Conservation (phyloP, 2,113 vertebrate genomes). For the Dipodomys spectabilis region DNA sequence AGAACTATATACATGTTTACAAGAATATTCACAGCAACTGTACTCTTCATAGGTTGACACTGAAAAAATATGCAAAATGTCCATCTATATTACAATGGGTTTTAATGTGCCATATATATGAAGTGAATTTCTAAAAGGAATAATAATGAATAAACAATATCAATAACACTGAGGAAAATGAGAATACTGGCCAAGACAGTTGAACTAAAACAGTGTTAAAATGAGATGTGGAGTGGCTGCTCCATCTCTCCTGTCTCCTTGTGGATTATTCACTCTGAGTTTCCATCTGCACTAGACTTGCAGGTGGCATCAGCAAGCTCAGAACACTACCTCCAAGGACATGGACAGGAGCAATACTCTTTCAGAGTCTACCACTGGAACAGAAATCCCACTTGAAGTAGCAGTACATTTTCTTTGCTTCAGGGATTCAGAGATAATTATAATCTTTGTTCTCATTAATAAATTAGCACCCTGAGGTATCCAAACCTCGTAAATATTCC, state of each 20-base stretch:
- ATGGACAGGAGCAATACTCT: not conserved
- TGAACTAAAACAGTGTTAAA: not conserved
- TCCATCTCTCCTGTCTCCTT: not conserved
- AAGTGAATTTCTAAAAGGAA: slow-evolving; percentile 1
- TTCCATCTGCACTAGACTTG: not conserved
- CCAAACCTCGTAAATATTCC: slow-evolving; percentile 39
- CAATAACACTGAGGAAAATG: not conserved
- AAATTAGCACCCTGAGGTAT: not conserved
- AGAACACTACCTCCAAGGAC: not conserved
- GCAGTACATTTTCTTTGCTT: not conserved
- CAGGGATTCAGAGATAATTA: slow-evolving; percentile 18
- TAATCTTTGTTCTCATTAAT: slow-evolving; percentile 10
- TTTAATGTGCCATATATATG: not conserved
- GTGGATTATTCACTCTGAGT: not conserved
- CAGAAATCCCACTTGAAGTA: not conserved
- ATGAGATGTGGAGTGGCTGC: not conserved
- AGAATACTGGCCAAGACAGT: slow-evolving; percentile 3
- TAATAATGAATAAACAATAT: not conserved
- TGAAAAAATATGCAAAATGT: not conserved
- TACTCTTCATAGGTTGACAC: not conserved
- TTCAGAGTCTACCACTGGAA: not conserved
- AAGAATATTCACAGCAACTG: not conserved
- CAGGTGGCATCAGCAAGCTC: not conserved
- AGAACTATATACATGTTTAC: not conserved
- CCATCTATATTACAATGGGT: not conserved